phyloP scores from a whole-genome alignment of 1,140 invertebrate species.

The Leptestheria dahalacensis region DNA sequence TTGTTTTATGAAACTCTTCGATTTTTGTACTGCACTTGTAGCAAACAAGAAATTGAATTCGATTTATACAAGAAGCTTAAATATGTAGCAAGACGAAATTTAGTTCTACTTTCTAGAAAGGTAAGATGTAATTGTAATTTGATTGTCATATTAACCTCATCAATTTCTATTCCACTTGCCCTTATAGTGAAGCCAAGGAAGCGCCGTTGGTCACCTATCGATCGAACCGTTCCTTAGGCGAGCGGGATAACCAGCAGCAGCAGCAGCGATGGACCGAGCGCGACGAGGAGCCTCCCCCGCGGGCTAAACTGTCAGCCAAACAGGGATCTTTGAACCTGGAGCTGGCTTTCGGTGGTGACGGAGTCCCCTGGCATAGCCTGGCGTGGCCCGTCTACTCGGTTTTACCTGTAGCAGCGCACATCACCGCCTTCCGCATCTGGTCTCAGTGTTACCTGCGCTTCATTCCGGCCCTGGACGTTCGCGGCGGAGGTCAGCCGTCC shows the following conservation, averaged over 20 bases:
- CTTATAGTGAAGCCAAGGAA: not conserved
- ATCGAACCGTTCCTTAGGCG: not conserved
- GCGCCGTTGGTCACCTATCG: not conserved
- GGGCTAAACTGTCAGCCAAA: not conserved
- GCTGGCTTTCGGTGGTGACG: slow-evolving; percentile 16
- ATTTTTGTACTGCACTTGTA: too few species aligned
- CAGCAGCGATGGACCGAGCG: slow-evolving; percentile 6
- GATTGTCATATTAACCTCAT: too few species aligned
- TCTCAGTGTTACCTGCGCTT: slow-evolving; percentile 76
- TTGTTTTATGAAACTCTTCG: too few species aligned
- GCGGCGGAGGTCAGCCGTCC: slow-evolving; percentile 42
- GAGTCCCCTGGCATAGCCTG: slow-evolving; percentile 6
- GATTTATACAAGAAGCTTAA: too few species aligned
- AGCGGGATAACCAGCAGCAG: not conserved
- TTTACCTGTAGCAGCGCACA: slow-evolving; percentile 29
- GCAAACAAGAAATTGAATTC: too few species aligned
- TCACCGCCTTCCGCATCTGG: slow-evolving; percentile 60
- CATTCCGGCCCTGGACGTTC: slow-evolving; percentile 64
- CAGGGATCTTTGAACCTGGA: not conserved
- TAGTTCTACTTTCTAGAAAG: too few species aligned
- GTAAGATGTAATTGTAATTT: too few species aligned
- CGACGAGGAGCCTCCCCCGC: not conserved
- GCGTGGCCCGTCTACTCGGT: slow-evolving; percentile 17
- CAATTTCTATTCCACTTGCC: too few species aligned
- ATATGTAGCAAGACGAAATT: too few species aligned